These are phyloP conservation scores for Panulirus ornatus DNA, from an alignment of 1,140 invertebrate genomes.

Conservation along the genomic window DNA sequence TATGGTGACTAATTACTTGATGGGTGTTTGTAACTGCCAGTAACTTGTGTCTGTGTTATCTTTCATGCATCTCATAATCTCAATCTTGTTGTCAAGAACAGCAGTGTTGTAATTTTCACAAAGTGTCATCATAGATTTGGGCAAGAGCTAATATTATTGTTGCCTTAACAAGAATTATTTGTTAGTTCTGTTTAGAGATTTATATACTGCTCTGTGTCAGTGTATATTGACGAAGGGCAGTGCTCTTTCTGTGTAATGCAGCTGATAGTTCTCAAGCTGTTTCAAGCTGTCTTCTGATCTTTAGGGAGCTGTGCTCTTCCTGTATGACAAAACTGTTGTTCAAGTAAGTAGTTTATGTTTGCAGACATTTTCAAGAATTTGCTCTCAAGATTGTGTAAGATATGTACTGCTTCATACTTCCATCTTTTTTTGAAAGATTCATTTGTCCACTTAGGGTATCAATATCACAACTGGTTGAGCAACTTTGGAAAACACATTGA, in stretches of 20 bases:
- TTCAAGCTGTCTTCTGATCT: background rate
- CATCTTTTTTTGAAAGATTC: no score
- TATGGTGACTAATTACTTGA: background rate
- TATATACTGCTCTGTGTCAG: background rate
- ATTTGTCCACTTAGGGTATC: no score
- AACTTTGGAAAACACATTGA: slow-evolving; percentile 35
- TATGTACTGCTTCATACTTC: no score
- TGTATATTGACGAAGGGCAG: background rate
- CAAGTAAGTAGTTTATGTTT: no score
- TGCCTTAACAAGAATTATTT: slow-evolving; percentile 12
- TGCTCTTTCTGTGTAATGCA: background rate
- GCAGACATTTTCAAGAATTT: no score
- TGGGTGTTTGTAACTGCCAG: background rate
- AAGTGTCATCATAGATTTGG: slow-evolving; percentile 1
- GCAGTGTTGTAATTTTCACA: background rate
- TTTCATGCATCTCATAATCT: background rate
- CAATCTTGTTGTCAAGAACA: background rate
- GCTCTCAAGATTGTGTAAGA: no score
- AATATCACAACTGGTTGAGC: slow-evolving; percentile 11
- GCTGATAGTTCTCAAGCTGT: background rate
- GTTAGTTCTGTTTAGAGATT: slow-evolving; percentile 26
- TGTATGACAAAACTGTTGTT: no score
- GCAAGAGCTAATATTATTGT: background rate
- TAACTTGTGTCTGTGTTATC: background rate
- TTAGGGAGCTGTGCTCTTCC: slow-evolving; percentile 9